Evolutionary conservation across 2,888 invertebrate genomes (phyloP).

Genomic region (Masnerella sp.): DNA sequence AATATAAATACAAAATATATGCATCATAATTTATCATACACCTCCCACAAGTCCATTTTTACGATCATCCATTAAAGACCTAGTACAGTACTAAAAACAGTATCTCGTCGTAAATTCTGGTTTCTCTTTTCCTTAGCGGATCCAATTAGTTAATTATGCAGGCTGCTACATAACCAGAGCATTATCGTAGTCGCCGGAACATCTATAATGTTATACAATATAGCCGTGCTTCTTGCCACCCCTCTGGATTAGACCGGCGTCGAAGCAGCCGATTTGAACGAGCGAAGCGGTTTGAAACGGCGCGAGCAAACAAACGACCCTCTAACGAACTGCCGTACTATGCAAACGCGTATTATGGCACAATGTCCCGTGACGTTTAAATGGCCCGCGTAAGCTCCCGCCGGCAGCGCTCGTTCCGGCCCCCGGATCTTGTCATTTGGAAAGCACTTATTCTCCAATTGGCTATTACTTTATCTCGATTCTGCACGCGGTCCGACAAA

Average conservation of each 20-base stretch:
- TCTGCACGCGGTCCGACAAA: no score
- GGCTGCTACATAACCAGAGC: no score
- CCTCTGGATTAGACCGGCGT: slow-evolving; percentile 55
- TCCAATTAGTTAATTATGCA: no score
- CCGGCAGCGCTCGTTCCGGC: slow-evolving; percentile 34
- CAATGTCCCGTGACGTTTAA: slow-evolving; percentile 72
- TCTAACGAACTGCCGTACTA: slow-evolving; percentile 72
- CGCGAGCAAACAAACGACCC: slow-evolving; percentile 72
- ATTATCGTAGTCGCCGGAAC: no score
- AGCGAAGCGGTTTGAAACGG: slow-evolving; percentile 62
- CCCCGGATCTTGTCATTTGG: slow-evolving; percentile 42
- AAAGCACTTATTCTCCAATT: slow-evolving; percentile 39
- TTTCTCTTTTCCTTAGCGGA: no score
- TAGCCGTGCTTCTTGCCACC: slow-evolving; percentile 53
- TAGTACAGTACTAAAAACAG: no score
- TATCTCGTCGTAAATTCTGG: no score
- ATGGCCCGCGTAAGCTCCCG: slow-evolving; percentile 70
- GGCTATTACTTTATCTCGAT: slow-evolving; percentile 14
- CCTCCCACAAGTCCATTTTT: no score
- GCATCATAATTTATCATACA: no score
- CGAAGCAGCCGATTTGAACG: slow-evolving; percentile 61
- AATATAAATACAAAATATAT: no score
- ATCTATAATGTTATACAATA: no score
- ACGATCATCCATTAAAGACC: no score
- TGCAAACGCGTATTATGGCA: slow-evolving; percentile 69